Evolutionary conservation across 2,113 vertebrate species (phyloP), one percentile per base, ranked within the genome.

Genomic region (Gallinago jamesoni): DNA sequence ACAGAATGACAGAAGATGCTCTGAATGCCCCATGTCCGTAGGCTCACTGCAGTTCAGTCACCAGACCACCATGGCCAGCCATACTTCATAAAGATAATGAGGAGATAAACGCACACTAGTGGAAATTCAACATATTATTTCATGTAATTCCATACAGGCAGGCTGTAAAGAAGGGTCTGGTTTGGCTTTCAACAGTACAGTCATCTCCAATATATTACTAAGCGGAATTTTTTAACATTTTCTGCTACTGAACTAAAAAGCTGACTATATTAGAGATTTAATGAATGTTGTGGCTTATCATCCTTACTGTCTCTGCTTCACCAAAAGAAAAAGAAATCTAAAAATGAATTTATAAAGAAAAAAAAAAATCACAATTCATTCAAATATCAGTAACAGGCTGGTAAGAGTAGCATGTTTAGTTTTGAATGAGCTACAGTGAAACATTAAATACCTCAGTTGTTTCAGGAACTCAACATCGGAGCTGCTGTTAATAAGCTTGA

Each of bases 401-500:
- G 45, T 64, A 84, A 52, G 48, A 88, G 30, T 10, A 86, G 45
- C 64, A 73, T 13, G 7, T 55, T 94, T 63, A 47, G 24, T 41
- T 80, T 60, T 87, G 48, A 83, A 83, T 43, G 50, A 76, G 70
- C 69, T 90, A 62, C 23, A 93, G 84, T 25, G 27, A 64, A 97
- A 96, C 9, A 50, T 63, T 75, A 92, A 92, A 89, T 98, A 99
- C 99, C 99, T 99, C 98, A 99, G 98, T 90, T 99, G 99, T 97
- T 99, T 99, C 97, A 99, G 98, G 98, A 99, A 99, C 92, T 99
- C 98, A 70, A 99, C 96, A 94, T 99, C 99, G 0, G 99, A 97
- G 95, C 98, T 99, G 97, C 98, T 98, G 96, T 98, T 99, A 97
- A 99, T 99, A 78, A 99, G 99, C 95, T 99, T 99, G 98, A 99